Evolutionary conservation across 2,797 vertebrate genomes (phyloP).

Genomic region (Sebastes baramenuke): DNA sequence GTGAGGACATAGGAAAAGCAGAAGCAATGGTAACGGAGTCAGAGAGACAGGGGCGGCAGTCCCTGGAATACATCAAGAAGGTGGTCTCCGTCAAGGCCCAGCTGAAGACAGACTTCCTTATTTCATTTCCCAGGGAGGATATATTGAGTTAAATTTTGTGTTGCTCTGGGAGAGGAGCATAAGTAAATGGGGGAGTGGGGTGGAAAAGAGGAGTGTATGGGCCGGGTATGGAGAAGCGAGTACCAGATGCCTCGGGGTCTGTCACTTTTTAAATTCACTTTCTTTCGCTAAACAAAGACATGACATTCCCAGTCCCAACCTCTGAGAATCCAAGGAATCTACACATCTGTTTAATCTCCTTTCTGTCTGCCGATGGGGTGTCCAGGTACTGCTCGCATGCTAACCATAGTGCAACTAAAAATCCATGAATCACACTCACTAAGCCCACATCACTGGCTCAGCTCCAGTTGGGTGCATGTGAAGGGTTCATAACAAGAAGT

Average conservation of each 20-base stretch:
- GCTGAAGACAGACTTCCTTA: slow-evolving; percentile 79
- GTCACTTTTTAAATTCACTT: slow-evolving; percentile 43
- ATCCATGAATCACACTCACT: slow-evolving; percentile 44
- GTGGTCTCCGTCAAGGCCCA: slow-evolving; percentile 74
- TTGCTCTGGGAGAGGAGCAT: slow-evolving; percentile 58
- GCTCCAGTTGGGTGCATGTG: slow-evolving; percentile 40
- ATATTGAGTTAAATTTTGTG: slow-evolving; percentile 74
- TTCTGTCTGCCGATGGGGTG: slow-evolving; percentile 7
- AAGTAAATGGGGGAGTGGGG: slow-evolving; percentile 29
- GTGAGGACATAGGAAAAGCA: slow-evolving; percentile 73
- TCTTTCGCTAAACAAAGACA: slow-evolving; percentile 32
- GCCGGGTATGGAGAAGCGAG: slow-evolving; percentile 23
- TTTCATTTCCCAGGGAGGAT: slow-evolving; percentile 77
- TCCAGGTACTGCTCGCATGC: slow-evolving; percentile 47
- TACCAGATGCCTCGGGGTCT: slow-evolving; percentile 18
- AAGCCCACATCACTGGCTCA: slow-evolving; percentile 40
- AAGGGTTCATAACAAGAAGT: slow-evolving; percentile 36
- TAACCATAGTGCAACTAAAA: slow-evolving; percentile 11
- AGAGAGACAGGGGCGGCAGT: slow-evolving; percentile 54
- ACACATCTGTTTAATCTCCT: slow-evolving; percentile 41
- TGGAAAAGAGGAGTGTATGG: neutral
- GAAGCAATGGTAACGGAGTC: slow-evolving; percentile 58
- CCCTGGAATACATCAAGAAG: slow-evolving; percentile 75
- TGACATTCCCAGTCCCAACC: slow-evolving; percentile 8
- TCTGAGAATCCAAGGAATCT: slow-evolving; percentile 11